A percentile compares a stretch with the other conserved stretches of the same genome.
These are phyloP conservation scores for Plectrocnemia conspersa DNA, from an alignment of 1,140 invertebrate genomes.

Conservation along the genomic window DNA sequence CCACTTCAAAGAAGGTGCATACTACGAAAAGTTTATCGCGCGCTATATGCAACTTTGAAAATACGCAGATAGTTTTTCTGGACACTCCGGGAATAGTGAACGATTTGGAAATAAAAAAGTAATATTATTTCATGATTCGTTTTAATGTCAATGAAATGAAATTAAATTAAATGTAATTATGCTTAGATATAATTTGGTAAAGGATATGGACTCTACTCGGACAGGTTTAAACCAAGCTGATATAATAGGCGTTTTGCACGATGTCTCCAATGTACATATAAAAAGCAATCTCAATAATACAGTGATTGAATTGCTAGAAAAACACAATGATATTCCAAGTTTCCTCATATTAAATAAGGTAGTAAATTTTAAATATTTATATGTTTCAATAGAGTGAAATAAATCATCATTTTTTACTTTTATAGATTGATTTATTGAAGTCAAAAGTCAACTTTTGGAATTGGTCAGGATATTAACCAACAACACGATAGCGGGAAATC, in stretches of 20 bases:
- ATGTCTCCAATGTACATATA: constrained; percentile 67
- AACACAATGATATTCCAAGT: constrained; percentile 60
- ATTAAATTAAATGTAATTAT: constrained; percentile 4
- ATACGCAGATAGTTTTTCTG: constrained; percentile 82
- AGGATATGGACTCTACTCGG: constrained; percentile 63
- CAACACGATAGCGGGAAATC: constrained; percentile 52
- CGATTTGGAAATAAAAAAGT: constrained; percentile 62
- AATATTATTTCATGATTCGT: constrained; percentile 24
- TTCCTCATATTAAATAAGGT: constrained; percentile 89
- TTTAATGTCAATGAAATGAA: constrained; percentile 1
- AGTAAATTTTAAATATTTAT: too few species aligned
- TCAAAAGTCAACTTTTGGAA: constrained; percentile 70
- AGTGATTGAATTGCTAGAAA: constrained; percentile 64
- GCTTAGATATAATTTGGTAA: constrained; percentile 62
- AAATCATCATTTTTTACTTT: constrained; percentile 35
- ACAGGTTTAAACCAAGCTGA: constrained; percentile 68
- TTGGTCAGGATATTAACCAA: constrained; percentile 65
- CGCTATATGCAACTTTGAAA: constrained; percentile 65
- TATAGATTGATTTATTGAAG: constrained; percentile 73
- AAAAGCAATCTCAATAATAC: constrained; percentile 63
- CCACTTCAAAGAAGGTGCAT: constrained; percentile 84
- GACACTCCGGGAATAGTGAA: constrained; percentile 81
- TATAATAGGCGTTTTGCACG: constrained; percentile 80
- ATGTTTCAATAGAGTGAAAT: too few species aligned
- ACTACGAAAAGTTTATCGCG: constrained; percentile 73